These are phyloP conservation scores for Axinella damicornis DNA, from an alignment of 37 sponge, comb jelly and placozoan genomes.

Conservation along the genomic window DNA sequence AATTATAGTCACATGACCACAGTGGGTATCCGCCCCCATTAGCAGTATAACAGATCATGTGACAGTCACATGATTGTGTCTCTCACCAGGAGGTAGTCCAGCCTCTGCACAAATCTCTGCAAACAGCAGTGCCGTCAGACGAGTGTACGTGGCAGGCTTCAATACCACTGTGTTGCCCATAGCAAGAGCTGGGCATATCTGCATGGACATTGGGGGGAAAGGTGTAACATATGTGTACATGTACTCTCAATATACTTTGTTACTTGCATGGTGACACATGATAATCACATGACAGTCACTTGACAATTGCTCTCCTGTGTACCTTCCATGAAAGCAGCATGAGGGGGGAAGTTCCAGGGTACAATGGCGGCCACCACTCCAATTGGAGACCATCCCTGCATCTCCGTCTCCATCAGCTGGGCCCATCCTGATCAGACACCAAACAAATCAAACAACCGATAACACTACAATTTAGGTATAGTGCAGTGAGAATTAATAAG, in stretches of 20 bases:
- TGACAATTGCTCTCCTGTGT: background rate
- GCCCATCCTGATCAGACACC: constrained; percentile 81
- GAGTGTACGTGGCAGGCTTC: constrained; percentile 95
- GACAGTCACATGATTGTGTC: background rate
- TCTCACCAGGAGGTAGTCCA: constrained; percentile 92
- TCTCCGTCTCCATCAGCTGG: constrained; percentile 89
- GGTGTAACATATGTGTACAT: no score
- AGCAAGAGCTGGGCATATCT: constrained; percentile 97
- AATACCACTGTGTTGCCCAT: constrained; percentile 97
- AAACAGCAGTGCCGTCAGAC: constrained; percentile 93
- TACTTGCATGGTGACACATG: no score
- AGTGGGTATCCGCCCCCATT: no score
- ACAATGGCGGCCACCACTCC: constrained; percentile 96
- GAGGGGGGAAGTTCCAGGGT: constrained; percentile 98
- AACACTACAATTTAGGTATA: no score
- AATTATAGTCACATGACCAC: no score
- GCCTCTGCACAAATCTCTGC: constrained; percentile 99
- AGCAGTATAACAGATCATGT: no score
- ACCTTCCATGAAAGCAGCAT: constrained; percentile 97
- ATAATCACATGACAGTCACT: no score
- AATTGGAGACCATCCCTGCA: constrained; percentile 90
- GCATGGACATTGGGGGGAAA: background rate
- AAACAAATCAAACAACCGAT: background rate
- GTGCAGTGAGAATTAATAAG: no score
- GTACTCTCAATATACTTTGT: no score